Evolutionary conservation across 2,797 vertebrate genomes (phyloP).

Genomic region (Ctenopoma kingsleyae): DNA sequence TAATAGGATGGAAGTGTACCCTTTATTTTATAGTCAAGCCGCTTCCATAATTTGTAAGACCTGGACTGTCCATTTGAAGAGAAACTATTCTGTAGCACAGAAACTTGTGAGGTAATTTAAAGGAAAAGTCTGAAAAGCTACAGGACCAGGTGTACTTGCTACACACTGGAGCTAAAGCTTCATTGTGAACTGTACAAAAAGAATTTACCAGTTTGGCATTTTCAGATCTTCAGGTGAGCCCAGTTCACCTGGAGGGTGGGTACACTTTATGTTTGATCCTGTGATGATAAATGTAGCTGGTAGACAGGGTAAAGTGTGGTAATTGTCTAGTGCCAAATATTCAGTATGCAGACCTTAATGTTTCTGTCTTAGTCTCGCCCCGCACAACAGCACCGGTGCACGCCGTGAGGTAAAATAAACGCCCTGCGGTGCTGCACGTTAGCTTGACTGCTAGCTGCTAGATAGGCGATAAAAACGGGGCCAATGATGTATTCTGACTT

Average conservation of each 20-base stretch:
- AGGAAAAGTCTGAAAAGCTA: neutral
- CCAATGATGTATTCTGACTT: neutral
- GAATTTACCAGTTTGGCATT: neutral
- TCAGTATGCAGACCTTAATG: neutral
- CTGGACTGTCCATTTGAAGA: no score
- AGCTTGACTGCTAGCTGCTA: constrained; percentile 65
- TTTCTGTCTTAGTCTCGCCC: constrained; percentile 13
- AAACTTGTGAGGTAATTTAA: neutral
- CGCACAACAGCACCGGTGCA: constrained; percentile 49
- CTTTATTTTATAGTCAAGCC: no score
- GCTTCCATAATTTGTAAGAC: no score
- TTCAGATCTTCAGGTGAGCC: neutral
- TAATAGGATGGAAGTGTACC: no score
- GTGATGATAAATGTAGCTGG: neutral
- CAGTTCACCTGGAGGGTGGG: neutral
- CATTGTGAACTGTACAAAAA: neutral
- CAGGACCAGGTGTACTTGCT: neutral
- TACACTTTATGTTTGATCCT: neutral
- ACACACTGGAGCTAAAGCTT: neutral
- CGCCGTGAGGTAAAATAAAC: constrained; percentile 57
- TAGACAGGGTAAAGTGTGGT: neutral
- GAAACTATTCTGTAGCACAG: neutral
- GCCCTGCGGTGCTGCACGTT: constrained; percentile 56
- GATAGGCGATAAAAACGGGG: constrained; percentile 27
- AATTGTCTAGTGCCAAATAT: neutral